Evolutionary conservation across 2,888 invertebrate species (phyloP).

Genomic region (Drosophila affinis): DNA sequence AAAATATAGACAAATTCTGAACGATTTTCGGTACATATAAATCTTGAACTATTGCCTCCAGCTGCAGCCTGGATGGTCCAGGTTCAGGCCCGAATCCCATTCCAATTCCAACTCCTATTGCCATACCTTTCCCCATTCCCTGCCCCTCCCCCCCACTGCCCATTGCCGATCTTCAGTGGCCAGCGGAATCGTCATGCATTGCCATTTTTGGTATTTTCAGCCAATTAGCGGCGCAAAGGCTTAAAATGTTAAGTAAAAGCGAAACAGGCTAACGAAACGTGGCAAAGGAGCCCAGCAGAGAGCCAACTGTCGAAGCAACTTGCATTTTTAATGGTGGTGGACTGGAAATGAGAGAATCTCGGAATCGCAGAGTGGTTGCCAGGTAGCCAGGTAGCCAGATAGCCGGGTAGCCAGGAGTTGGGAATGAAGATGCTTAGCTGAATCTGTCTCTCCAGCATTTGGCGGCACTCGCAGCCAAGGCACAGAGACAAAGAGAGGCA

Average conservation of each 20-base stretch:
- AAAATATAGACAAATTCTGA: background rate
- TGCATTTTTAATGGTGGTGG: constrained; percentile 74
- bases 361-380: too few species aligned
- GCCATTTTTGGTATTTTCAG: constrained; percentile 82
- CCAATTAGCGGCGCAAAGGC: constrained; percentile 81
- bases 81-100: background rate
- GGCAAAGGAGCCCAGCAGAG: constrained; percentile 61
- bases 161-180: background rate
- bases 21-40: background rate
- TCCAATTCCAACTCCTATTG: background rate
- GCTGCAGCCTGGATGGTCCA: background rate
- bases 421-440: constrained; percentile 56
- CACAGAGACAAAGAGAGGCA: too few species aligned
- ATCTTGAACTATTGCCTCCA: background rate
- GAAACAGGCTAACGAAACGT: constrained; percentile 73
- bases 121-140: constrained; percentile 18
- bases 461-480: too few species aligned
- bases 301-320: constrained; percentile 53
- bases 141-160: background rate
- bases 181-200: constrained; percentile 64
- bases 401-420: too few species aligned
- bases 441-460: constrained; percentile 48
- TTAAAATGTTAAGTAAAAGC: constrained; percentile 79
- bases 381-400: too few species aligned
- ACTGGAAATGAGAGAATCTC: background rate